Conservation (phyloP, 2,797 vertebrate genomes). For the Hippocampus kuda region DNA sequence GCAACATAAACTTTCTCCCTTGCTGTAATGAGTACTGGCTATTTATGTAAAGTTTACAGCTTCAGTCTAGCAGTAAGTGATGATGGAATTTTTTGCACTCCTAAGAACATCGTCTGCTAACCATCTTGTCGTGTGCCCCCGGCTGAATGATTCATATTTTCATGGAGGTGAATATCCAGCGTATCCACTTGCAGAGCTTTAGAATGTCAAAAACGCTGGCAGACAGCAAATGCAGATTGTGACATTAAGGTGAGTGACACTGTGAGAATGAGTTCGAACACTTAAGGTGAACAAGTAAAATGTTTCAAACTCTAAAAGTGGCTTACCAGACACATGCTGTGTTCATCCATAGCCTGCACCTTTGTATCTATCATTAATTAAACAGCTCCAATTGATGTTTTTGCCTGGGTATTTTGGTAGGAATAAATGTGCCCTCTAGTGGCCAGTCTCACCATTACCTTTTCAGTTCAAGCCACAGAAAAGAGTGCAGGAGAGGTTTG, state of each 20-base stretch:
- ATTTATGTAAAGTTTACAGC: neutral
- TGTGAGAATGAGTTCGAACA: neutral
- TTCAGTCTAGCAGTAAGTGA: neutral
- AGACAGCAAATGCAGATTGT: neutral
- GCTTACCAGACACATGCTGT: neutral
- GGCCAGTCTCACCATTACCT: neutral
- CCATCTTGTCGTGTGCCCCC: neutral
- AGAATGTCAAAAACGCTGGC: neutral
- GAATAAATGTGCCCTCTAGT: conserved; percentile 41
- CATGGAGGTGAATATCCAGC: neutral
- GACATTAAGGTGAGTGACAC: neutral
- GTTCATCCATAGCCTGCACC: neutral
- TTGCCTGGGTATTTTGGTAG: conserved; percentile 1
- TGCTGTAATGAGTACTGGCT: neutral
- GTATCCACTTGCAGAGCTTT: neutral
- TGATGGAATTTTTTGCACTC: neutral
- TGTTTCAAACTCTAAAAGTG: neutral
- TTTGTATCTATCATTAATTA: neutral
- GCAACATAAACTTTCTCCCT: neutral
- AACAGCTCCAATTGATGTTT: neutral
- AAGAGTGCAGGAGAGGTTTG: neutral
- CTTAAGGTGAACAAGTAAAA: neutral
- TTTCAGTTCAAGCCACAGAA: neutral
- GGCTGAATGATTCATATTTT: neutral
- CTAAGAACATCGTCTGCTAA: neutral